Evolutionary conservation across 2,113 vertebrate genomes (phyloP), one percentile per base, ranked within the genome.

Genomic region (Cygnus buccinator): DNA sequence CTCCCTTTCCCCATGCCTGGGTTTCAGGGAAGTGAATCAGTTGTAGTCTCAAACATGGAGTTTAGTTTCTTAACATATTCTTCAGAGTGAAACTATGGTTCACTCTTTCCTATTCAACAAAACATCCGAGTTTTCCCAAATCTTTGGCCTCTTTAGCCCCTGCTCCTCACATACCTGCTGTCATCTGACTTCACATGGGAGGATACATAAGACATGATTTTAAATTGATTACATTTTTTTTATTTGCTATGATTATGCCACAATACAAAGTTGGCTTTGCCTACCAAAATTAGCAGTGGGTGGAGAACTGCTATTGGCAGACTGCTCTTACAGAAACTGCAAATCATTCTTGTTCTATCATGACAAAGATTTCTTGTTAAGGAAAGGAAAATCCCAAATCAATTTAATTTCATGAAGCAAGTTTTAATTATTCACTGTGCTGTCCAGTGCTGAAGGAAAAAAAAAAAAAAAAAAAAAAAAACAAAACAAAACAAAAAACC

Each of bases 371-470:
- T 87, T 77, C 37, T 95, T 21, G 58, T 91, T 58, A 80, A 95
- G 33, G 57, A 68, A 55, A 90, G 7, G 9, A 58, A 84, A 78
- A 55, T 4, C 5, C 18, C 21, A 39, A 21, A 55, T 4, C 3
- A 41, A 43, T 95, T 89, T 35, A 63, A 89, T 77, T 87, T 52
- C 57, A 43, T 62, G 13, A 35, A 72, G 43, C 0, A 12, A 46
- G 13, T 44, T 89, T 84, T 46, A 71, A 73, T 41, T 33, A 77
- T 62, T 93, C 65, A 57, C 28, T 91, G 59, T 96, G 82, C 86
- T 96, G 80, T 96, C 71, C 75, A 78, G 79, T 95, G 85, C 93
- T 97, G 90, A 97, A 97, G 95, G 89, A 3, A 31, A 73, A 89
- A 3, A 33, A 75, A 52, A 25, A 37, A 89, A 54, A 18, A 35